Evolutionary conservation across 2,888 invertebrate species (phyloP).

Genomic region (Lordiphosa andalusiaca): DNA sequence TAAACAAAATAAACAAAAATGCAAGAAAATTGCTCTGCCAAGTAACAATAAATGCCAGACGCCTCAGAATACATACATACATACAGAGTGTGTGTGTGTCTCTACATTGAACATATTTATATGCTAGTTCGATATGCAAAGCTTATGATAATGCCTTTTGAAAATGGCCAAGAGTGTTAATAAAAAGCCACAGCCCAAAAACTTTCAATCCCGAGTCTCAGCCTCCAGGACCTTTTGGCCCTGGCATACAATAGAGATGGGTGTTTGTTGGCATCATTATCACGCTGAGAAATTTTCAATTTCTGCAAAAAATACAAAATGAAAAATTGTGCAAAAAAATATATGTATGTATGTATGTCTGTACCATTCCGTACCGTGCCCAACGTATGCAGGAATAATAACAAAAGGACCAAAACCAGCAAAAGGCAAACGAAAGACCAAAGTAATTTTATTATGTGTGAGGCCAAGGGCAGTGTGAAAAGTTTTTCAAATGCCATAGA

Average conservation of each 20-base stretch:
- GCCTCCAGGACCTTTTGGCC: slow-evolving; percentile 28
- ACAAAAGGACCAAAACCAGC: slow-evolving; percentile 36
- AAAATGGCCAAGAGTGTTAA: slow-evolving; percentile 49
- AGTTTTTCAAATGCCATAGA: background rate
- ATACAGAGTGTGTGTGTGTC: background rate
- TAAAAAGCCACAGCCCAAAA: slow-evolving; percentile 31
- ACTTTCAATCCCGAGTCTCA: slow-evolving; percentile 21
- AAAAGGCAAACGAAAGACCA: slow-evolving; percentile 28
- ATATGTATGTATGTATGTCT: no score
- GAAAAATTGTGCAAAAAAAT: slow-evolving; percentile 37
- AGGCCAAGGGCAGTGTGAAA: background rate
- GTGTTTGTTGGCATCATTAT: slow-evolving; percentile 11
- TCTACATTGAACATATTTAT: slow-evolving; percentile 6
- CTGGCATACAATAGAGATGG: slow-evolving; percentile 5
- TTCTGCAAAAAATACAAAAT: slow-evolving; percentile 42
- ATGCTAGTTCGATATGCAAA: slow-evolving; percentile 41
- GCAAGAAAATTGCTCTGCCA: slow-evolving; percentile 32
- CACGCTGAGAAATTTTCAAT: slow-evolving; percentile 44
- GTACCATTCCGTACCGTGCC: slow-evolving; percentile 9
- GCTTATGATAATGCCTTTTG: slow-evolving; percentile 52
- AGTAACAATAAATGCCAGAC: slow-evolving; percentile 37
- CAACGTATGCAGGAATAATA: slow-evolving; percentile 54
- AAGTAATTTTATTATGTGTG: slow-evolving; percentile 17
- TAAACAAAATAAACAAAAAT: slow-evolving; percentile 36
- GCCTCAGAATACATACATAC: slow-evolving; percentile 13